A percentile compares a stretch with the other conserved stretches of the same genome.
Evolutionary conservation across 2,113 vertebrate genomes (phyloP).

Genomic region (Protobothrops mucrosquamatus): DNA sequence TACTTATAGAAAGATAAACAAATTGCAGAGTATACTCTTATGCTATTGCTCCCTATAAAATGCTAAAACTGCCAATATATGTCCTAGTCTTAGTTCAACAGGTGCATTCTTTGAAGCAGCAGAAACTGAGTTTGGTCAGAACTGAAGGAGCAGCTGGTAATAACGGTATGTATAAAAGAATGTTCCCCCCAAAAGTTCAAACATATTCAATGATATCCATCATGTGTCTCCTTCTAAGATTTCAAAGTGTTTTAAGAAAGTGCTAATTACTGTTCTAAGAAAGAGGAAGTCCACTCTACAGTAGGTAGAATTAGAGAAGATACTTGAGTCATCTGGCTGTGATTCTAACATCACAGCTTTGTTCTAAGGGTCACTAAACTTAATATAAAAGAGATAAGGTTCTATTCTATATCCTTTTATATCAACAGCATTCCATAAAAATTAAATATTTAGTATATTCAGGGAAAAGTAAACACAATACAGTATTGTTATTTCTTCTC

Average conservation of each 20-base stretch:
- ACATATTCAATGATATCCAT: constrained; percentile 65
- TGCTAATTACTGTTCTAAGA: constrained; percentile 67
- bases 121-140: constrained; percentile 45
- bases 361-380: neutral
- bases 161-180: constrained; percentile 62
- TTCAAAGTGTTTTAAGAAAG: constrained; percentile 72
- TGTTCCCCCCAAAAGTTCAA: constrained; percentile 71
- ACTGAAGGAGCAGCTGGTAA: constrained; percentile 67
- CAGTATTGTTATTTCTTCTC: neutral
- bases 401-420: neutral
- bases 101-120: constrained; percentile 50
- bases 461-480: neutral
- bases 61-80: constrained; percentile 57
- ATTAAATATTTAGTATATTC: neutral
- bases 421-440: neutral
- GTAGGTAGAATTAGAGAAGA: constrained; percentile 55
- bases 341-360: neutral
- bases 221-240: constrained; percentile 67
- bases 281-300: constrained; percentile 64
- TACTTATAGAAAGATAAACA: constrained; percentile 37
- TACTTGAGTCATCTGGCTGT: constrained; percentile 5
- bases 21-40: constrained; percentile 54
- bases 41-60: constrained; percentile 36
- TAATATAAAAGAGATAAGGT: rapidly evolving
- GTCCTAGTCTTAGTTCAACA: constrained; percentile 53